Conservation (phyloP, 2,888 invertebrate species). For the Seira musarum region DNA sequence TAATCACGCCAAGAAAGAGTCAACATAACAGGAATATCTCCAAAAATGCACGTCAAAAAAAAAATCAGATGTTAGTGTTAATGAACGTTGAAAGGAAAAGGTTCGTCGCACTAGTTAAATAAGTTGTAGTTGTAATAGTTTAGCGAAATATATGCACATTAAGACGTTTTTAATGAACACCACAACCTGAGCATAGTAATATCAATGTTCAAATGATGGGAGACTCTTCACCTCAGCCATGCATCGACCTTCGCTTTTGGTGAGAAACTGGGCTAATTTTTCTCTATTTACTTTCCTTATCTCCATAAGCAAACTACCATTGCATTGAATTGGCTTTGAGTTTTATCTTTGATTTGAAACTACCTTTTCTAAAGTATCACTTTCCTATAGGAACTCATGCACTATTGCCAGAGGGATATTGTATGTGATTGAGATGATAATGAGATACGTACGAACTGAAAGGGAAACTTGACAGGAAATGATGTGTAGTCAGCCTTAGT, state of each 20-base stretch:
- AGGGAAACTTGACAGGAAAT: constrained; percentile 35
- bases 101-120: too few species aligned
- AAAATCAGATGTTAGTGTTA: not conserved
- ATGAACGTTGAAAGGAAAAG: not conserved
- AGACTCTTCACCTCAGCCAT: constrained; percentile 16
- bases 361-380: constrained; percentile 1
- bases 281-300: constrained; percentile 58
- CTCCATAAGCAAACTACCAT: constrained; percentile 15
- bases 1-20: not conserved
- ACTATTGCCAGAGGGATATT: not conserved
- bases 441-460: not conserved
- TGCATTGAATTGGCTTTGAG: not conserved
- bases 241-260: constrained; percentile 44
- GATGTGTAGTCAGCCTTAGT: not conserved
- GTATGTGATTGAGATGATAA: not conserved
- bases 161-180: too few species aligned
- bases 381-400: not conserved
- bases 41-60: too few species aligned
- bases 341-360: not conserved
- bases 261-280: constrained; percentile 59
- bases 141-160: too few species aligned
- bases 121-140: too few species aligned
- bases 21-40: not conserved
- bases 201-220: not conserved
- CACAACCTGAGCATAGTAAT: too few species aligned